Base-by-base conservation (phyloP, 2,797 vertebrate genomes). In the Anniella stebbinsi region DNA sequence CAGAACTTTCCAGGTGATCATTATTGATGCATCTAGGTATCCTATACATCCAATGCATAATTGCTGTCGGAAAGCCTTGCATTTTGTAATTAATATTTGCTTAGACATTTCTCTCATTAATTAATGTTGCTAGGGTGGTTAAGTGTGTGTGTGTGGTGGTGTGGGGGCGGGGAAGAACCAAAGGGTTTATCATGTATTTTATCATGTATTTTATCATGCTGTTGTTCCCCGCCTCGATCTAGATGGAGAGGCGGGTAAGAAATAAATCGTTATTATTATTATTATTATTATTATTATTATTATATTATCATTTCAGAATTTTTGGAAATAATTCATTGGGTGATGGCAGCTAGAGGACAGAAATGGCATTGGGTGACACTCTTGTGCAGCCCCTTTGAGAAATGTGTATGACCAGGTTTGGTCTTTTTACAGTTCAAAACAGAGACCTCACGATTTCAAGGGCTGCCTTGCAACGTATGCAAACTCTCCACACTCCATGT, bases 31-130 rank as follows among this genome's bases (percentile, higher is more conserved):
- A 89, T 89, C 80, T 76, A 36, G 57, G 17, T 76, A 84, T 36
- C 73, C 72, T 75, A 30, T 84, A 41, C 72, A 76, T 76, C 73
- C 70, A 84, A 84, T 48, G 33, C 38, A 76, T 84, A 76, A 84
- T 75, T 84, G 81, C 30, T 84, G 23, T 76, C 72, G 51, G 41
- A 84, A 75, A 76, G 72, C 70, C 72, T 51, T n/a, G 57, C 72
- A 76, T 75, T 89, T 84, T 41, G 33, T 76, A 89, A 89, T 89
- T 89, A 89, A 89, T 77, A 84, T 89, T 89, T 89, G 57, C 15
- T 66, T 6, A 67, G 70, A 76, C 70, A 76, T 88, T 88, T 81
- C 51, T 88, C 78, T 88, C 30, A 45, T 63, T 84, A 83, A 89
- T 76, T 84, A 89, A 84, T 89, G 70, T 89, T 89, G 70, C 41